Evolutionary conservation across 2,113 vertebrate species (phyloP).

Genomic region (Otolemur garnettii): DNA sequence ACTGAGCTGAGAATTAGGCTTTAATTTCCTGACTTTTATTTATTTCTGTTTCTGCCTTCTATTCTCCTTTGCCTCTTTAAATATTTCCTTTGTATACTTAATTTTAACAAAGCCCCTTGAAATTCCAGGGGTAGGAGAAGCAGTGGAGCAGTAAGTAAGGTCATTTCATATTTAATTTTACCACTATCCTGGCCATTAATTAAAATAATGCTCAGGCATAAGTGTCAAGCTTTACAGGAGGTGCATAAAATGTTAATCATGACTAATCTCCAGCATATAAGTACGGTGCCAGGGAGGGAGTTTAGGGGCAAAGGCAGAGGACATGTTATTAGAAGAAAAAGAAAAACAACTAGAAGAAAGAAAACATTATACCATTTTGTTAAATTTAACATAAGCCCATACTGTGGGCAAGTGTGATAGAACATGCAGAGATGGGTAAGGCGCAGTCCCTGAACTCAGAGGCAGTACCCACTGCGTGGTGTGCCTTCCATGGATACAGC

Average conservation of each 20-base stretch:
- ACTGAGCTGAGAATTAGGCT: not conserved
- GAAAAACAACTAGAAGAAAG: not conserved
- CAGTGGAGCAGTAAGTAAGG: not conserved
- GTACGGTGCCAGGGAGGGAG: not conserved
- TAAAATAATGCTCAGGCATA: not conserved
- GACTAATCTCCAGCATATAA: not conserved
- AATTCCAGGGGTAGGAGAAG: not conserved
- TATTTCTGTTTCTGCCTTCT: not conserved
- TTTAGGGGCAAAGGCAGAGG: not conserved
- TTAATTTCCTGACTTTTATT: not conserved
- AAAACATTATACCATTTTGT: not conserved
- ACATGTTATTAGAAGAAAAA: not conserved
- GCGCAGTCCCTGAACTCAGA: not conserved
- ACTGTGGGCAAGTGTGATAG: rapidly evolving
- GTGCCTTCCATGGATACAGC: not conserved
- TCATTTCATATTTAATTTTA: constrained; percentile 4
- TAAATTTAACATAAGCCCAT: not conserved
- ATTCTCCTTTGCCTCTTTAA: not conserved
- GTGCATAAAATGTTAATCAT: not conserved
- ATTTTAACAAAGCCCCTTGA: not conserved
- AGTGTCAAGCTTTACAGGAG: not conserved
- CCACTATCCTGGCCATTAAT: not conserved
- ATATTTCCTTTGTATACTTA: not conserved
- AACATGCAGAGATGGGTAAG: not conserved
- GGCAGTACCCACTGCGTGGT: rapidly evolving